Base-by-base conservation (phyloP, 2,797 vertebrate species). In the Falco cherrug region DNA sequence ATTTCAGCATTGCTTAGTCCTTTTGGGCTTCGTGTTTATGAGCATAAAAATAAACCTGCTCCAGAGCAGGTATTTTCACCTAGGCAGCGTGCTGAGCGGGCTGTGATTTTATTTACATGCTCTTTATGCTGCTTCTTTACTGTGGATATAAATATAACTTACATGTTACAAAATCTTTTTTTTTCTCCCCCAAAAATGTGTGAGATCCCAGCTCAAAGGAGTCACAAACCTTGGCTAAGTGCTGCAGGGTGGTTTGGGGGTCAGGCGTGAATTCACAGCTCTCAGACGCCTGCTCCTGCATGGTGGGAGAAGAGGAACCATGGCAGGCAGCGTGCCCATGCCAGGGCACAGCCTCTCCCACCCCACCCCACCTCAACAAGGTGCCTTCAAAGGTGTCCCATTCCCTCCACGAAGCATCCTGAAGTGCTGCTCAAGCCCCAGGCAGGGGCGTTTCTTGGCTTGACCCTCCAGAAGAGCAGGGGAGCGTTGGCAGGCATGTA, bases 31-130 rank as follows among this genome's bases (percentile, higher is more conserved):
- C 9, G 5, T 10, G 9, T 89, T 85, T 69, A 31, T 18, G 57
- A 74, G 31, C 18, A 14, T 53, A 56, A 11, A 71, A 87, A 82
- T 50, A 82, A 95, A 31, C 60, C 19, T 2, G 4, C 50, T 77
- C 60, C 64, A n/a, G 74, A 89, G 86, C 53, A 89, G 78, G 88
- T 87, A 63, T 89, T 95, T 95, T 77, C 86, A 93, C 88, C 75
- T 69, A n/a, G 85, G 67, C 69, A 91, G 43, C 0, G 0, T 45
- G 61, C 84, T 84, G 86, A 90, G 87, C 61, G 84, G 61, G 47
- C 84, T 53, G 90, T 37, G 75, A 83, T 89, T 53, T 92, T 84
- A 82, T 87, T 95, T 84, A 86, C 82, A 35, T 22, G 29, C 53
- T 93, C 71, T 87, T 82, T 41, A 71, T 33, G 78, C 35, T 22